A percentile compares a stretch with the other conserved stretches of the same genome.
Evolutionary conservation across 2,888 invertebrate genomes (phyloP).

Genomic region (Drosophila kambysellisi): DNA sequence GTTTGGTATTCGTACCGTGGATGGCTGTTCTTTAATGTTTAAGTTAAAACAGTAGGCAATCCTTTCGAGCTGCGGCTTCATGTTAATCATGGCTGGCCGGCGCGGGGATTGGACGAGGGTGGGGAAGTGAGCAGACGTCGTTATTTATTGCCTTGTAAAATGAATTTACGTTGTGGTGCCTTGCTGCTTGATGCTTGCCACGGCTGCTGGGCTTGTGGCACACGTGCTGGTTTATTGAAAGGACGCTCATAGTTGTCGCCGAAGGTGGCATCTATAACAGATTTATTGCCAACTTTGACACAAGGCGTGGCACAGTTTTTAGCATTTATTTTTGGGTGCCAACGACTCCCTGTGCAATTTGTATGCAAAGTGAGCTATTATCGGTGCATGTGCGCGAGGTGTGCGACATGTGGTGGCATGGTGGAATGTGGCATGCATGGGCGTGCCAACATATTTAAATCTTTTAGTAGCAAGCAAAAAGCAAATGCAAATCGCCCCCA

Average conservation of each 20-base stretch:
- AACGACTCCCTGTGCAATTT: conserved; percentile 56
- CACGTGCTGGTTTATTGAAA: conserved; percentile 54
- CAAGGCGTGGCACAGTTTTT: conserved; percentile 34
- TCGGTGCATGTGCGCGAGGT: conserved; percentile 59
- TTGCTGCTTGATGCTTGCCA: background rate
- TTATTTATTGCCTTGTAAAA: conserved; percentile 73
- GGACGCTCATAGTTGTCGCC: conserved; percentile 54
- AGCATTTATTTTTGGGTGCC: conserved; percentile 29
- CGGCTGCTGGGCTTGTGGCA: background rate
- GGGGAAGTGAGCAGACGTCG: conserved; percentile 25
- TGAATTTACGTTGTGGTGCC: conserved; percentile 63
- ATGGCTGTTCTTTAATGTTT: background rate
- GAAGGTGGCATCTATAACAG: conserved; percentile 69
- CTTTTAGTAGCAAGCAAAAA: conserved; percentile 19
- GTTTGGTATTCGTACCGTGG: background rate
- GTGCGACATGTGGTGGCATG: conserved; percentile 35
- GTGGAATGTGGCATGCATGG: conserved; percentile 22
- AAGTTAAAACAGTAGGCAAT: conserved; percentile 57
- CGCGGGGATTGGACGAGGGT: conserved; percentile 19
- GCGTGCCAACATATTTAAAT: conserved; percentile 51
- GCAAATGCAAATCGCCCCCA: conserved; percentile 63
- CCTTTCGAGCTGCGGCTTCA: conserved; percentile 54
- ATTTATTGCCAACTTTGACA: conserved; percentile 78
- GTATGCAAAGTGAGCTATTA: conserved; percentile 80
- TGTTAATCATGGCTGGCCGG: conserved; percentile 57